These are phyloP conservation scores for Sipha flava DNA, from an alignment of 1,140 invertebrate species.

Conservation along the genomic window DNA sequence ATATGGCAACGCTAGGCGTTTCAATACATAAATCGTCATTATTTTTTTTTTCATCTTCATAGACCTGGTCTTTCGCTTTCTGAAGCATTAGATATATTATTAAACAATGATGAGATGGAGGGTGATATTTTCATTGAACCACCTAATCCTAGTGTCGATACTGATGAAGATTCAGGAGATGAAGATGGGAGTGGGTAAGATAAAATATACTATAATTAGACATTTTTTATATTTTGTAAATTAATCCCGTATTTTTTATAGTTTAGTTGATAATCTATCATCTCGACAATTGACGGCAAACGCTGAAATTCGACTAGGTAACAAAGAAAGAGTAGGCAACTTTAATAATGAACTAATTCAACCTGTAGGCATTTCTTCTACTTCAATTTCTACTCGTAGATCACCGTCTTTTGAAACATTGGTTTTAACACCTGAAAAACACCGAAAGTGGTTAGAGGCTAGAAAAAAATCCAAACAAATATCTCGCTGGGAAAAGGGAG, in stretches of 20 bases:
- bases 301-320: not conserved
- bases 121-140: not conserved
- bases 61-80: not conserved
- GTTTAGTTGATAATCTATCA: not conserved
- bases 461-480: not conserved
- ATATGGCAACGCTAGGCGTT: not conserved
- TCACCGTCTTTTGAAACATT: not conserved
- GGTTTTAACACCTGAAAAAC: not conserved
- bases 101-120: not conserved
- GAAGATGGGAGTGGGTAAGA: not conserved
- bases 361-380: not conserved
- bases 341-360: not conserved
- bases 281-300: not conserved
- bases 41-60: not conserved
- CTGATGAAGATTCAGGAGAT: not conserved
- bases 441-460: not conserved
- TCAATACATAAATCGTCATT: not conserved
- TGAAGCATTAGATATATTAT: not conserved
- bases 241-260: not conserved
- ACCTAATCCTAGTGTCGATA: not conserved
- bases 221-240: not conserved
- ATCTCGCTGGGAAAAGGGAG: not conserved
- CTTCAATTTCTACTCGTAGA: not conserved
- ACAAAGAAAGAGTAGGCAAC: not conserved
- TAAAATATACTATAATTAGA: not conserved